Evolutionary conservation across 2,113 vertebrate genomes (phyloP).

Genomic region (Bettongia penicillata): DNA sequence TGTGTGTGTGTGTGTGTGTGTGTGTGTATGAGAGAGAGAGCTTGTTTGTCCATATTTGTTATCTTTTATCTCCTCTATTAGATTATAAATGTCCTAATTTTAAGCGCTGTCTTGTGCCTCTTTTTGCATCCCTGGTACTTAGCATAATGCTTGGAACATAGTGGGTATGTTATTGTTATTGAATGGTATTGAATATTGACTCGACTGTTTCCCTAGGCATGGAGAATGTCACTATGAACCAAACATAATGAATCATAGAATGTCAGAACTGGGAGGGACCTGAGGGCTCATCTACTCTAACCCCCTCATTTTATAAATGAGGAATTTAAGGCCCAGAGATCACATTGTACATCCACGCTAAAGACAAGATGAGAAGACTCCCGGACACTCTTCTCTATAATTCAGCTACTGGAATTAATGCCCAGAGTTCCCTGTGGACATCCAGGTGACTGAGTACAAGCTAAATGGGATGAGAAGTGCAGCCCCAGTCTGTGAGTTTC

Average conservation of each 20-base stretch:
- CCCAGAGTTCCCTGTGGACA: too few species aligned
- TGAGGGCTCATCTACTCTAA: neutral
- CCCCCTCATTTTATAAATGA: neutral
- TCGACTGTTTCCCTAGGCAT: neutral
- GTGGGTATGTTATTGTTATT: neutral
- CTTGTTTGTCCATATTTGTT: neutral
- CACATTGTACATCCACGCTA: neutral
- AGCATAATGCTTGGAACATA: neutral
- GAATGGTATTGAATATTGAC: neutral
- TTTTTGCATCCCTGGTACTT: neutral
- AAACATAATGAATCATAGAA: neutral
- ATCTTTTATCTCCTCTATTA: neutral
- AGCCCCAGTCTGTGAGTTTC: neutral
- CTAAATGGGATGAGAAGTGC: rapidly evolving
- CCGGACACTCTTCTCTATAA: neutral
- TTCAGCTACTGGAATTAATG: neutral
- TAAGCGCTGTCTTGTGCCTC: neutral
- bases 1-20: too few species aligned
- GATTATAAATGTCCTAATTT: neutral
- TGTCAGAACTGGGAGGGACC: neutral
- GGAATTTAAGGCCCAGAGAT: neutral
- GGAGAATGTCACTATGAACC: neutral
- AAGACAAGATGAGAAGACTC: neutral
- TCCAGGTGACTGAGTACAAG: rapidly evolving
- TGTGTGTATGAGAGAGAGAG: neutral